phyloP scores from a whole-genome alignment of 2,888 invertebrate species.

The Pteria penguin region DNA sequence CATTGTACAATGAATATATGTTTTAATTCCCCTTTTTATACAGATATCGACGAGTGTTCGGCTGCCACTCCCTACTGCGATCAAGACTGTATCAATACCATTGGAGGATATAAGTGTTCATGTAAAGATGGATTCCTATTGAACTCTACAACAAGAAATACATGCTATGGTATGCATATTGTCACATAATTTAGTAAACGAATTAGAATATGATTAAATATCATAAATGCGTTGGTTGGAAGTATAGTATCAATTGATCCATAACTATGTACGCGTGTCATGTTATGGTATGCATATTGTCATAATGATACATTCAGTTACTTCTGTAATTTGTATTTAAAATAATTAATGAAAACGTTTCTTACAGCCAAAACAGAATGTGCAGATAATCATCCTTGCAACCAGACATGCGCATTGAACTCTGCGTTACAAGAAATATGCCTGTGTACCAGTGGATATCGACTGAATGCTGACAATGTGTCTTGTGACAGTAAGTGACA shows the following conservation, averaged over 20 bases:
- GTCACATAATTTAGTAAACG: neutral
- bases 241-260: too few species aligned
- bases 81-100: conserved; percentile 26
- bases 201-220: too few species aligned
- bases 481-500: neutral
- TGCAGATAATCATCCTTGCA: neutral
- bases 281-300: too few species aligned
- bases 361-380: neutral
- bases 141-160: neutral
- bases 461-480: neutral
- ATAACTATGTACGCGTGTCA: too few species aligned
- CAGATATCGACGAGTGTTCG: conserved; percentile 63
- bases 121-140: conserved; percentile 30
- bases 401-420: neutral
- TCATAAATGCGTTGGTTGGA: too few species aligned
- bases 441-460: neutral
- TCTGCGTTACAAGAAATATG: neutral
- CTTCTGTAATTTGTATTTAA: too few species aligned
- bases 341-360: too few species aligned
- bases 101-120: conserved; percentile 33
- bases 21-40: too few species aligned
- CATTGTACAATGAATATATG: too few species aligned
- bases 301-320: too few species aligned
- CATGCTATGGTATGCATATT: neutral
- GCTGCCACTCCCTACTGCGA: conserved; percentile 31